Conservation (phyloP, 2,113 vertebrate species). For the Entomyzon cyanotis region DNA sequence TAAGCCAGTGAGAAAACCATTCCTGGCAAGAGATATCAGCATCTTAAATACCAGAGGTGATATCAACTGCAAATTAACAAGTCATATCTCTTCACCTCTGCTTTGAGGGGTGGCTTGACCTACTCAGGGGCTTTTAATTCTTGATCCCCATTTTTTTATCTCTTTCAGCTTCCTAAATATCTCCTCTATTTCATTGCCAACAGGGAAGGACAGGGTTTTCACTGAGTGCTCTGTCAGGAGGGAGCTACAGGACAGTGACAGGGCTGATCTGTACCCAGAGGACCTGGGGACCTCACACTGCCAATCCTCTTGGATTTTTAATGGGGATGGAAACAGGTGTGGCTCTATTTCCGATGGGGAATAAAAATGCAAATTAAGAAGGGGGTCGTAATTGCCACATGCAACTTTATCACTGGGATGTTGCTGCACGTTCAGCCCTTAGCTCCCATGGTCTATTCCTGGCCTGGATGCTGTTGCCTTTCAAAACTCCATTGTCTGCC, state of each 20-base stretch:
- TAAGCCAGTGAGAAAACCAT: constrained; percentile 36
- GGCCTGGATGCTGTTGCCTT: neutral
- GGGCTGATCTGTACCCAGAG: too few species aligned
- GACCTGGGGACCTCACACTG: neutral
- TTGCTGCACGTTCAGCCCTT: neutral
- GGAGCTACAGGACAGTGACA: neutral
- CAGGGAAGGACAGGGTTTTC: neutral
- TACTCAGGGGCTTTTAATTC: neutral
- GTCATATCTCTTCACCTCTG: neutral
- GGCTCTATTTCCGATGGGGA: neutral
- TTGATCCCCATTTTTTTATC: neutral
- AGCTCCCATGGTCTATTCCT: neutral
- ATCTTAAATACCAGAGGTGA: constrained; percentile 23
- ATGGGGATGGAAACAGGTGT: neutral
- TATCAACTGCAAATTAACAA: neutral
- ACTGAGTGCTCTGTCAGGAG: neutral
- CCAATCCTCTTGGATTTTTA: neutral
- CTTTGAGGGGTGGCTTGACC: neutral
- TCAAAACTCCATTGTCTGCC: neutral
- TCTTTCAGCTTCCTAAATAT: neutral
- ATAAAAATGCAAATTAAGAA: neutral
- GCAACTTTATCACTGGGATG: neutral
- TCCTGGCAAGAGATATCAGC: neutral
- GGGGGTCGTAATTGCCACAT: neutral
- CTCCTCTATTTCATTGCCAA: neutral